phyloP scores from a whole-genome alignment of 2,113 vertebrate species.

The Ceyx margarethae region DNA sequence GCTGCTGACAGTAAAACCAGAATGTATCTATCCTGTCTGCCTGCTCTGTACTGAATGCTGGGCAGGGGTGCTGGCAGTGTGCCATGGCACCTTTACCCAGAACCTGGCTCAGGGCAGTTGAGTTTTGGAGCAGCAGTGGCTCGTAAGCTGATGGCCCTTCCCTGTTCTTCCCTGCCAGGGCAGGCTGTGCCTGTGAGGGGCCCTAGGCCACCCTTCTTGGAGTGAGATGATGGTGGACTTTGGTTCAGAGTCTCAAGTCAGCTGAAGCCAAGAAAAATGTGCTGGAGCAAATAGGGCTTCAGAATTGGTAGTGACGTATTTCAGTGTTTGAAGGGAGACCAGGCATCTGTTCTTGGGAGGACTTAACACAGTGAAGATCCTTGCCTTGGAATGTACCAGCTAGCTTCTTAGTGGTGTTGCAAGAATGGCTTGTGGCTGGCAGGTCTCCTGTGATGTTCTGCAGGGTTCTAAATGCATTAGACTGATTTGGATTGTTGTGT shows the following conservation, averaged over 20 bases:
- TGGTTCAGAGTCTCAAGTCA: background rate
- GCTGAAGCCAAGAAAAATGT: background rate
- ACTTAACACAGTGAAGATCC: background rate
- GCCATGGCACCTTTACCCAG: background rate
- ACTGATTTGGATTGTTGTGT: background rate
- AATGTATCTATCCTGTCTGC: background rate
- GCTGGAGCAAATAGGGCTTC: background rate
- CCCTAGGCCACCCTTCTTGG: background rate
- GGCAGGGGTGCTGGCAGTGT: background rate
- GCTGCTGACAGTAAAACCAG: background rate
- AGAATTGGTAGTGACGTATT: background rate
- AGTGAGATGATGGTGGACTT: background rate
- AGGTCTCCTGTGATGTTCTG: background rate
- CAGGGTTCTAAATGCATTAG: background rate
- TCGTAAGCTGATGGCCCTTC: background rate
- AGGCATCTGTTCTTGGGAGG: background rate
- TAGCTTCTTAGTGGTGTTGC: background rate
- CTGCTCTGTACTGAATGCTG: background rate
- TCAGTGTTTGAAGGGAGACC: background rate
- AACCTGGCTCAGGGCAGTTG: background rate
- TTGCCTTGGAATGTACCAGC: background rate
- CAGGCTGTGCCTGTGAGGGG: background rate
- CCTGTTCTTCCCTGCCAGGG: background rate
- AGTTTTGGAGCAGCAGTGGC: background rate
- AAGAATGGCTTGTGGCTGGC: background rate